Percentiles rank a stretch among this genome's conserved stretches.
These are phyloP conservation scores for Anoplius nigerrimus DNA, from an alignment of 2,888 invertebrate genomes.

Conservation along the genomic window DNA sequence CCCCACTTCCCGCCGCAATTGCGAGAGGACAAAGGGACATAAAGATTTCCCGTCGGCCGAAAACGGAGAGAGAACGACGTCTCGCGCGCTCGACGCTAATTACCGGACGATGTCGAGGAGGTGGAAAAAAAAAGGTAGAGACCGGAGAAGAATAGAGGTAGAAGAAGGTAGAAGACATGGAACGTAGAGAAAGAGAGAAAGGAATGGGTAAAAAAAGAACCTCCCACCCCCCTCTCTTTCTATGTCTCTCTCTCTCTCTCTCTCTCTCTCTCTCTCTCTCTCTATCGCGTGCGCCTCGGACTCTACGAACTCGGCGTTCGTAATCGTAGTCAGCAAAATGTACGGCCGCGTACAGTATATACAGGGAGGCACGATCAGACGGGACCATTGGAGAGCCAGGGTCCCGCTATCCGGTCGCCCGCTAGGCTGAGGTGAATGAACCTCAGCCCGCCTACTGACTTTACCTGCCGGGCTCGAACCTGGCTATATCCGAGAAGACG, in stretches of 20 bases:
- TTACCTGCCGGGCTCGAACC: constrained; percentile 66
- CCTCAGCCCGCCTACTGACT: constrained; percentile 74
- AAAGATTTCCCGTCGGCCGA: no score
- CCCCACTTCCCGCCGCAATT: no score
- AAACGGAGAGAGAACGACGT: background rate
- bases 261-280: no score
- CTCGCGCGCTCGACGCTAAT: background rate
- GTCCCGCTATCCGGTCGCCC: constrained; percentile 75
- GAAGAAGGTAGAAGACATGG: background rate
- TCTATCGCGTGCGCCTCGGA: background rate
- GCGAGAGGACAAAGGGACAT: no score
- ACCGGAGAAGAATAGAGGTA: background rate
- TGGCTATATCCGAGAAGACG: constrained; percentile 33
- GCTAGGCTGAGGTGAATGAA: constrained; percentile 74
- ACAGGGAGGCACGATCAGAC: constrained; percentile 59
- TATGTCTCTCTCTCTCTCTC: no score
- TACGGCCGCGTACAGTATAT: constrained; percentile 30
- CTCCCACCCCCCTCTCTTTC: background rate
- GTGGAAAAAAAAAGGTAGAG: background rate
- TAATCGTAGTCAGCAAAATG: constrained; percentile 1
- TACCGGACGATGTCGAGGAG: background rate
- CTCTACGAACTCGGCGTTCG: background rate
- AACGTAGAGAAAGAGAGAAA: background rate
- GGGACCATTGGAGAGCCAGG: constrained; percentile 72
- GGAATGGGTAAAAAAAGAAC: background rate